phyloP scores from a whole-genome alignment of 2,888 invertebrate genomes.

The Choristoneura rosaceana region DNA sequence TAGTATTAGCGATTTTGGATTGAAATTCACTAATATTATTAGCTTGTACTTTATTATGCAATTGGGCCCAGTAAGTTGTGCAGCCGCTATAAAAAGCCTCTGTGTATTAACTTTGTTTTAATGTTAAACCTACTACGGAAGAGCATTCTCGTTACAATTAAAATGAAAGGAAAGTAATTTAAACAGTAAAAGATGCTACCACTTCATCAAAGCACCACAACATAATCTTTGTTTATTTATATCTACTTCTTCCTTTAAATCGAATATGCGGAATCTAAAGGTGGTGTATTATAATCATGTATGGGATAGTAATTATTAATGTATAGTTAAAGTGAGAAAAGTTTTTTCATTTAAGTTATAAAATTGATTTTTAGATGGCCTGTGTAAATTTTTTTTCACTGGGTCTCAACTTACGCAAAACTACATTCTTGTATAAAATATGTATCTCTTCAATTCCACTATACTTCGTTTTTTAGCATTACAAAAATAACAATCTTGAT shows the following conservation, averaged over 20 bases:
- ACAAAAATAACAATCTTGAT: no score
- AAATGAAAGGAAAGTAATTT: neutral
- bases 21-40: no score
- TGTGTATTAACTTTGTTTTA: no score
- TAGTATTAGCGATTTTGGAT: no score
- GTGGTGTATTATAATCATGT: neutral
- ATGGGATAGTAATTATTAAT: neutral
- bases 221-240: neutral
- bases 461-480: no score
- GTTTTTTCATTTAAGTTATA: no score
- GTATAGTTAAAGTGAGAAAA: neutral
- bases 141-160: neutral
- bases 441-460: neutral
- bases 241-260: neutral
- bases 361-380: no score
- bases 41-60: no score
- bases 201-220: no score
- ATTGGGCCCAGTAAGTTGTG: neutral
- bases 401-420: neutral
- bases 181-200: no score
- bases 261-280: constrained; percentile 5
- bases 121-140: neutral
- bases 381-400: no score
- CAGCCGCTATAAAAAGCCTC: neutral
- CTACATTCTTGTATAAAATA: neutral